phyloP scores from a whole-genome alignment of 2,888 invertebrate species.

The Esperia sulphurella region DNA sequence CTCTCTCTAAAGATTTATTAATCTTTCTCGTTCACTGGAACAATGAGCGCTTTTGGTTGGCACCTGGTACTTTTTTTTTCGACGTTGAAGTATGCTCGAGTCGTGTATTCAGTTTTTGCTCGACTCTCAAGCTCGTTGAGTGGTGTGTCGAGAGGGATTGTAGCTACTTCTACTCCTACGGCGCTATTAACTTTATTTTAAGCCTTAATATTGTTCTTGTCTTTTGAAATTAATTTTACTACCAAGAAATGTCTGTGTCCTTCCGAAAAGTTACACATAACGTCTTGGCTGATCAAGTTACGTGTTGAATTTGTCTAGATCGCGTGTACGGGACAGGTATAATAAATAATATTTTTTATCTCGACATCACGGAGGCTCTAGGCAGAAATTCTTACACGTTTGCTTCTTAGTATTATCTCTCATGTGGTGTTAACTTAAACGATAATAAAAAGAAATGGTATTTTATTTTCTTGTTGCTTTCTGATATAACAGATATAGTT shows the following conservation, averaged over 20 bases:
- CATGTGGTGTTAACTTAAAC: slow-evolving; percentile 6
- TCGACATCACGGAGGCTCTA: slow-evolving; percentile 55
- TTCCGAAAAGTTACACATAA: slow-evolving; percentile 44
- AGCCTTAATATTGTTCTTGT: slow-evolving; percentile 16
- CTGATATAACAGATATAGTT: too few relatives aligned
- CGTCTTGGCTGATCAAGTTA: slow-evolving; percentile 63
- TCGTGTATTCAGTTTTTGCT: slow-evolving; percentile 63
- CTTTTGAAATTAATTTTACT: slow-evolving; percentile 6
- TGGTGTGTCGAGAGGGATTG: slow-evolving; percentile 46
- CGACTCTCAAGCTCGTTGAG: slow-evolving; percentile 47
- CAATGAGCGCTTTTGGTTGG: slow-evolving; percentile 72
- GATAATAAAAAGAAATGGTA: neutral
- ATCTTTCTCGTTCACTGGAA: slow-evolving; percentile 71
- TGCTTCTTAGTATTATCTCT: slow-evolving; percentile 34
- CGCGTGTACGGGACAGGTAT: slow-evolving; percentile 61
- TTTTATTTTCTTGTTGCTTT: neutral
- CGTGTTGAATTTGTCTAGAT: slow-evolving; percentile 74
- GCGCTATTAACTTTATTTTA: slow-evolving; percentile 10
- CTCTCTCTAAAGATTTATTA: slow-evolving; percentile 76
- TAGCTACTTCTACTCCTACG: slow-evolving; percentile 30
- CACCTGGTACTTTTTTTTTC: slow-evolving; percentile 74
- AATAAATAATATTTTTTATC: slow-evolving; percentile 75
- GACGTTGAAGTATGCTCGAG: slow-evolving; percentile 54
- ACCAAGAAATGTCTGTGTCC: slow-evolving; percentile 35
- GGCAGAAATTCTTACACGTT: slow-evolving; percentile 75